Percentiles rank a stretch among this genome's conserved stretches.
Conservation (phyloP, 1,140 invertebrate species). For the Phortica variegata region DNA sequence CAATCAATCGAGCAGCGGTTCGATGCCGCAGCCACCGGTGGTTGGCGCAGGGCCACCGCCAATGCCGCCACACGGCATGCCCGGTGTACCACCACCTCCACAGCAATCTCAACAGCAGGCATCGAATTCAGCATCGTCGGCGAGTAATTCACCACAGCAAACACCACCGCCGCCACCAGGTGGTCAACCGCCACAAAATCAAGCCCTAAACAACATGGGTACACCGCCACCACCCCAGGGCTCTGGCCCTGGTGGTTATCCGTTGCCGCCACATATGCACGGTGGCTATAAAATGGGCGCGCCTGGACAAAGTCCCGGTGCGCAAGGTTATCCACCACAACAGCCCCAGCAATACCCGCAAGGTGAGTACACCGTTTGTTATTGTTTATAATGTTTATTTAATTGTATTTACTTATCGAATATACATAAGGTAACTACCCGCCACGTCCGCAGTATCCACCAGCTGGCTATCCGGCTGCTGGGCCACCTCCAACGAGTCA, state of each 20-base stretch:
- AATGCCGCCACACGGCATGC: constrained; percentile 58
- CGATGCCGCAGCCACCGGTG: constrained; percentile 56
- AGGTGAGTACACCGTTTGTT: constrained; percentile 31
- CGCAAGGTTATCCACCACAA: constrained; percentile 62
- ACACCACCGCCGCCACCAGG: constrained; percentile 42
- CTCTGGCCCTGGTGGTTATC: constrained; percentile 38
- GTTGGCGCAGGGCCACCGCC: constrained; percentile 73
- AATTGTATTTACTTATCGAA: constrained; percentile 3
- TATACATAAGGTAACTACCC: constrained; percentile 59
- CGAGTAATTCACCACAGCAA: constrained; percentile 52
- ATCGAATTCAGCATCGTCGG: constrained; percentile 46
- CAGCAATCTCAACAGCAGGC: constrained; percentile 40
- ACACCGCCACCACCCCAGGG: constrained; percentile 57
- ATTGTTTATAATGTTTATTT: neutral
- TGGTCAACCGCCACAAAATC: constrained; percentile 60
- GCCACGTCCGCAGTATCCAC: constrained; percentile 60
- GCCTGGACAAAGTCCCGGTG: constrained; percentile 43
- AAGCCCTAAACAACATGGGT: constrained; percentile 54
- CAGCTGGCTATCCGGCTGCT: constrained; percentile 58
- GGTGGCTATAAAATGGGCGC: constrained; percentile 51
- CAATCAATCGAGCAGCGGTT: constrained; percentile 71
- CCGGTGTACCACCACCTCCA: constrained; percentile 24
- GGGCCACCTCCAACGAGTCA: constrained; percentile 45
- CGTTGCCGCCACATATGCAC: constrained; percentile 52
- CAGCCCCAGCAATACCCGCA: constrained; percentile 63